These are phyloP conservation scores for Artibeus lituratus DNA, from an alignment of 2,797 vertebrate genomes.

Conservation along the genomic window DNA sequence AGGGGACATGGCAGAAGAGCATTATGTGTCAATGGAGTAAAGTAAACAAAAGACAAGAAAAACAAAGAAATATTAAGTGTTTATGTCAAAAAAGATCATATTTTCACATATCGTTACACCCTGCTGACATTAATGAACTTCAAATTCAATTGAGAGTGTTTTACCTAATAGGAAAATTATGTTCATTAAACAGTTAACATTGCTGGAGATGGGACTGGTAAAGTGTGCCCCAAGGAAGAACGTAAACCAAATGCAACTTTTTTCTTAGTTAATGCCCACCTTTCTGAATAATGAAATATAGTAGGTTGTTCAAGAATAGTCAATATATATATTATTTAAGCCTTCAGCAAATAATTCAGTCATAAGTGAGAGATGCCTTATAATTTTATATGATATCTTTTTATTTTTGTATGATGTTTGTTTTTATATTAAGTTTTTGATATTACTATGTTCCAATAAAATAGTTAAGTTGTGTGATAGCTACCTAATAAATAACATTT, in stretches of 20 bases:
- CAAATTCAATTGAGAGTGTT: neutral
- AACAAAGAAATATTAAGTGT: neutral
- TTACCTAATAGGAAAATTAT: neutral
- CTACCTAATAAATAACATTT: neutral
- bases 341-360: neutral
- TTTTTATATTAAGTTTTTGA: neutral
- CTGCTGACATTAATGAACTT: neutral
- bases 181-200: neutral
- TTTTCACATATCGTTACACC: neutral
- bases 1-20: rapidly evolving
- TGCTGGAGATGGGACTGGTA: neutral
- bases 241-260: neutral
- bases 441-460: neutral
- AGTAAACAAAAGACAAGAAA: neutral
- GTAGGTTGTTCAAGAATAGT: neutral
- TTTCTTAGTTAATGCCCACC: neutral
- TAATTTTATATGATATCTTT: neutral
- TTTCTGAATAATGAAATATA: neutral
- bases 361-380: neutral
- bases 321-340: neutral
- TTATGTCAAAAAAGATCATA: neutral
- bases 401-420: neutral
- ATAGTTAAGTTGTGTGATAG: neutral
- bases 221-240: neutral
- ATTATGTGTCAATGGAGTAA: neutral